phyloP scores from a whole-genome alignment of 1,140 invertebrate species.

The Lordiphosa mommai region DNA sequence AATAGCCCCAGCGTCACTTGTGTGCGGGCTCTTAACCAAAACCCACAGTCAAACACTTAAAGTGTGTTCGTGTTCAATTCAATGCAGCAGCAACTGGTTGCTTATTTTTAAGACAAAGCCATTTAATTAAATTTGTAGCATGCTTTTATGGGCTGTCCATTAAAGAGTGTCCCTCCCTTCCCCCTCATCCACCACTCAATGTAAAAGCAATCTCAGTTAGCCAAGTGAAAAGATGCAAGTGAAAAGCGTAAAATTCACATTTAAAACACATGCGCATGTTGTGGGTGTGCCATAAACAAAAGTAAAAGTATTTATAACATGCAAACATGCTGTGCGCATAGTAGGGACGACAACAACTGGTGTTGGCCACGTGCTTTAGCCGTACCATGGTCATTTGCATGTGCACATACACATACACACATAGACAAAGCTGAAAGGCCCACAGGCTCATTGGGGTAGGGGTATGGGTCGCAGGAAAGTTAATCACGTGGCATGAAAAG shows the following conservation, averaged over 20 bases:
- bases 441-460: background rate
- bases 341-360: conserved; percentile 8
- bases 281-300: conserved; percentile 50
- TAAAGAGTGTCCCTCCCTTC: conserved; percentile 52
- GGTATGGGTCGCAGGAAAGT: conserved; percentile 25
- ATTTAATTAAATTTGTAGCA: conserved; percentile 22
- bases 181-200: too few species aligned
- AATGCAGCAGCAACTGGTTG: background rate
- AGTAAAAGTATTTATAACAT: conserved; percentile 68
- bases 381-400: conserved; percentile 64
- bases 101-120: background rate
- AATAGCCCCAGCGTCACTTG: conserved; percentile 15
- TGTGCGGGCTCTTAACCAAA: conserved; percentile 5
- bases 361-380: conserved; percentile 10
- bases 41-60: conserved; percentile 9
- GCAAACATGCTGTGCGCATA: conserved; percentile 55
- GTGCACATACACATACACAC: conserved; percentile 20
- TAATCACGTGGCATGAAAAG: conserved; percentile 73
- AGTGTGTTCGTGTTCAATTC: background rate
- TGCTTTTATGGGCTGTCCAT: conserved; percentile 34
- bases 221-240: conserved; percentile 50
- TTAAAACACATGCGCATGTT: conserved; percentile 23
- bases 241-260: conserved; percentile 55
- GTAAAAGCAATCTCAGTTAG: conserved; percentile 45
- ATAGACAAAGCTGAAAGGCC: background rate